A percentile compares a stretch with the other conserved stretches of the same genome.
These are phyloP conservation scores for Aphaenogaster rudis DNA, from an alignment of 1,140 invertebrate genomes.

Conservation along the genomic window DNA sequence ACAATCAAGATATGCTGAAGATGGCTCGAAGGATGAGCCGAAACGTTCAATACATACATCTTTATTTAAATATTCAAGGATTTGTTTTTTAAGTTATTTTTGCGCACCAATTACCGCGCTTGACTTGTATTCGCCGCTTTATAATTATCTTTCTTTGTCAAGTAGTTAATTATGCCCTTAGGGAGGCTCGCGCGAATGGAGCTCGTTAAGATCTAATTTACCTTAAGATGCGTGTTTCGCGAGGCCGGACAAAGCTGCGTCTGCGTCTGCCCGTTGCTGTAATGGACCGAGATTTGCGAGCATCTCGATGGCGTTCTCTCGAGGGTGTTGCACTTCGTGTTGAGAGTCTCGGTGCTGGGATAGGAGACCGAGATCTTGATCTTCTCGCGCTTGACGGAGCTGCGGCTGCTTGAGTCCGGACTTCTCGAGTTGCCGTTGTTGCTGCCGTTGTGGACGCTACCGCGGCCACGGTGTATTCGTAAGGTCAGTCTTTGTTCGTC, in stretches of 20 bases:
- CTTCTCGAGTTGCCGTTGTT: slow-evolving; percentile 87
- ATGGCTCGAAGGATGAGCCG: too few relatives aligned
- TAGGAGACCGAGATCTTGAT: slow-evolving; percentile 94
- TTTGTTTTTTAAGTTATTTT: too few relatives aligned
- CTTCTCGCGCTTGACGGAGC: slow-evolving; percentile 89
- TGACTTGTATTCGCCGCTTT: too few relatives aligned
- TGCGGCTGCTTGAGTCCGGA: slow-evolving; percentile 80
- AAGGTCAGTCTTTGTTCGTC: slow-evolving; percentile 96
- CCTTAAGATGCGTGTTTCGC: slow-evolving; percentile 83
- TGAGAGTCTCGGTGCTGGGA: slow-evolving; percentile 92
- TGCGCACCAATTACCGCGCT: too few relatives aligned
- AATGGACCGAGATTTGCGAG: slow-evolving; percentile 84
- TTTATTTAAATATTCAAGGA: too few relatives aligned
- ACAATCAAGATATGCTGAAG: too few relatives aligned
- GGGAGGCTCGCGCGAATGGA: neutral
- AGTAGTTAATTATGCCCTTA: slow-evolving; percentile 38
- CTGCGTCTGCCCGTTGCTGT: slow-evolving; percentile 84
- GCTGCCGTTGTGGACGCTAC: slow-evolving; percentile 88
- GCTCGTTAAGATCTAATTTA: slow-evolving; percentile 64
- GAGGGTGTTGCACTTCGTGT: slow-evolving; percentile 85
- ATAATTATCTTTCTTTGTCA: neutral
- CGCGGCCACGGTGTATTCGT: slow-evolving; percentile 95
- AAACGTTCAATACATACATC: too few relatives aligned
- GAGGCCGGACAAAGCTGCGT: slow-evolving; percentile 82
- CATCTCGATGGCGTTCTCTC: slow-evolving; percentile 83